These are phyloP conservation scores for Elegia similella DNA, from an alignment of 2,888 invertebrate genomes.

Conservation along the genomic window DNA sequence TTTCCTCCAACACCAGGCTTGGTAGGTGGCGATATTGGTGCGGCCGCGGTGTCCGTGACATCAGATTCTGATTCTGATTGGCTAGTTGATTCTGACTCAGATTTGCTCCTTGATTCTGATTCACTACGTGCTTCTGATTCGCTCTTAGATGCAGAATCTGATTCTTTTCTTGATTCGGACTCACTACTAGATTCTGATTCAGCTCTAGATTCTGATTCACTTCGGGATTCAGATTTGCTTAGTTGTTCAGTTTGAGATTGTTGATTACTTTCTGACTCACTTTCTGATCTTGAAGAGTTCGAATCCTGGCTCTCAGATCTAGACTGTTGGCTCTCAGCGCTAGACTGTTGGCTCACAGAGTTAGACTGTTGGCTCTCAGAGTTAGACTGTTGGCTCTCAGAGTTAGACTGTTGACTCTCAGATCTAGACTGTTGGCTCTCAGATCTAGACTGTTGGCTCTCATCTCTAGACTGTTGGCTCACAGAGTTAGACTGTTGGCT, in stretches of 20 bases:
- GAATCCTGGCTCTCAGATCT: not conserved
- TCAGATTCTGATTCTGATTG: too few relatives aligned
- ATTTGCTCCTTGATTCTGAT: not conserved
- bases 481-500: too few relatives aligned
- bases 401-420: too few relatives aligned
- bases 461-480: too few relatives aligned
- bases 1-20: constrained; percentile 16
- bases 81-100: not conserved
- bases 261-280: not conserved
- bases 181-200: not conserved
- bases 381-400: too few relatives aligned
- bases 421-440: too few relatives aligned
- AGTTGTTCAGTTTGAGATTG: not conserved
- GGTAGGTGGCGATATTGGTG: constrained; percentile 1
- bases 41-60: too few relatives aligned
- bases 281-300: not conserved
- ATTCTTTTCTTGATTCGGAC: not conserved
- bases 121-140: too few relatives aligned
- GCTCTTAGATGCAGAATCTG: too few relatives aligned
- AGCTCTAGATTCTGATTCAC: not conserved
- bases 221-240: not conserved
- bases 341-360: not conserved
- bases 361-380: not conserved
- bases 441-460: too few relatives aligned
- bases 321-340: not conserved